Conservation (phyloP, 2,888 invertebrate species). For the Dicranocentrus wangi region DNA sequence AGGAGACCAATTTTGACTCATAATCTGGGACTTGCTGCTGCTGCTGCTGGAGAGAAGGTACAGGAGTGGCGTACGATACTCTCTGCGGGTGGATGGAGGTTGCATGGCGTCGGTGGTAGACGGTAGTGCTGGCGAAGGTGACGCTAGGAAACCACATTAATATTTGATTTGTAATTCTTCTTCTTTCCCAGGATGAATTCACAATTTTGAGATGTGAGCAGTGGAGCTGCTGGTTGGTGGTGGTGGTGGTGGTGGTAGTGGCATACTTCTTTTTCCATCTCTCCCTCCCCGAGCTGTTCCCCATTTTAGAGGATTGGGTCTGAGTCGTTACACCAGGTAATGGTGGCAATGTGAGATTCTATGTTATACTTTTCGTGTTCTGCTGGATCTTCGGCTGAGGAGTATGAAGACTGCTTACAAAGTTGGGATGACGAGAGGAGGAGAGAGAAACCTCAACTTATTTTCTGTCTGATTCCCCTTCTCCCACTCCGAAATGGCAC, state of each 20-base stretch:
- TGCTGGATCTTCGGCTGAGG: too few species aligned
- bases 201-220: too few species aligned
- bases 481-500: neutral
- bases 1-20: constrained; percentile 12
- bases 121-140: constrained; percentile 7
- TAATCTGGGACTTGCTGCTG: neutral
- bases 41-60: neutral
- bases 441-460: constrained; percentile 17
- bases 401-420: too few species aligned
- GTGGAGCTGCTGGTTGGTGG: too few species aligned
- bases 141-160: constrained; percentile 61
- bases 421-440: too few species aligned
- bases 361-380: too few species aligned
- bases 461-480: neutral
- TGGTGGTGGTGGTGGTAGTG: too few species aligned
- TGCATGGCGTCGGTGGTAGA: neutral
- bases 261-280: constrained; percentile 1
- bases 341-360: too few species aligned
- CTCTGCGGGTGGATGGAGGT: neutral
- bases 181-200: constrained; percentile 54
- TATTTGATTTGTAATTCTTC: constrained; percentile 67
- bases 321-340: too few species aligned
- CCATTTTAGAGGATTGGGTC: too few species aligned
- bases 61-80: neutral
- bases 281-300: neutral